A percentile compares a stretch with the other conserved stretches of the same genome.
phyloP scores from a whole-genome alignment of 2,113 vertebrate species.

The Nycticebus coucang region DNA sequence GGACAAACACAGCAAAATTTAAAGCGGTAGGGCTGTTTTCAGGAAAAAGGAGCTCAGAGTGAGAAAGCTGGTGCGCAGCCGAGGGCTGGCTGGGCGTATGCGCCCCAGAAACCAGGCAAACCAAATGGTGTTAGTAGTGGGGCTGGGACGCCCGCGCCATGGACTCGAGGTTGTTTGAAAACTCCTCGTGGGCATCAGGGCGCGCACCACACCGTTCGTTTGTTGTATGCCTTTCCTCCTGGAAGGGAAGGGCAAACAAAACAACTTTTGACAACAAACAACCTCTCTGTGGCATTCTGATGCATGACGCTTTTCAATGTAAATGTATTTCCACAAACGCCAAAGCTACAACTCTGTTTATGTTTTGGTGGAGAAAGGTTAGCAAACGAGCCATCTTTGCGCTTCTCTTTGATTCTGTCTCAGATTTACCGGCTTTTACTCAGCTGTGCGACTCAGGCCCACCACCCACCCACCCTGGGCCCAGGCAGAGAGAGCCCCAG shows the following conservation, averaged over 20 bases:
- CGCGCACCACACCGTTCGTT: not conserved
- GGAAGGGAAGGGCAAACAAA: conserved; percentile 13
- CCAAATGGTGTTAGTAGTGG: not conserved
- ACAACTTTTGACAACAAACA: not conserved
- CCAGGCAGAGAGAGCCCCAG: conserved; percentile 33
- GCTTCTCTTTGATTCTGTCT: conserved; percentile 38
- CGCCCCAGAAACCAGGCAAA: not conserved
- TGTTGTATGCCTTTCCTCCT: not conserved
- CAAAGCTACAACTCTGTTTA: not conserved
- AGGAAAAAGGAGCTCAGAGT: not conserved
- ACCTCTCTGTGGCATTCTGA: not conserved
- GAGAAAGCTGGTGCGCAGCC: not conserved
- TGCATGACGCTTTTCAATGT: not conserved
- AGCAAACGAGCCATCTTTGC: not conserved
- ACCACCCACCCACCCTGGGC: not conserved
- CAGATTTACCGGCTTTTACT: not conserved
- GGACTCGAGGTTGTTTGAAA: not conserved
- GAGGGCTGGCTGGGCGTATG: rapidly evolving
- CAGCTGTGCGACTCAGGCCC: not conserved
- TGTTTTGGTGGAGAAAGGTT: conserved; percentile 44
- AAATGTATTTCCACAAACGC: conserved; percentile 1
- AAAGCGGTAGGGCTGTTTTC: not conserved
- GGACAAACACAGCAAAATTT: not conserved
- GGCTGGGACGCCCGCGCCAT: not conserved
- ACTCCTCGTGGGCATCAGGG: not conserved